Evolutionary conservation across 2,888 invertebrate species (phyloP).

Genomic region (Lutraria lutraria): DNA sequence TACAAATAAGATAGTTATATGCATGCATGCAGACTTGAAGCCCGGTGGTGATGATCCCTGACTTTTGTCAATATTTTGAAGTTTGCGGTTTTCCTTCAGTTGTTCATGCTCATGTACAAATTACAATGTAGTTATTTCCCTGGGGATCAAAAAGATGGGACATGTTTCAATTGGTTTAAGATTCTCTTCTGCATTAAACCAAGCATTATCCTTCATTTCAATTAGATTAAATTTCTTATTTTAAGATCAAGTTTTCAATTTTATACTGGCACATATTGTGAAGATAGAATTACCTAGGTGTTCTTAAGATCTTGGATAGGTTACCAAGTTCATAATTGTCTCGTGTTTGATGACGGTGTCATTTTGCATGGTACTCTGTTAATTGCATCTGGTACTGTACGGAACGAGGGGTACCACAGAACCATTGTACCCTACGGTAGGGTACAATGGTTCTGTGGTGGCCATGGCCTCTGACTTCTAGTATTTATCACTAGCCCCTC

Average conservation of each 20-base stretch:
- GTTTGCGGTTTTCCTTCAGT: not conserved
- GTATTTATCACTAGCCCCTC: too few relatives aligned
- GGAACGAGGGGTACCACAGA: not conserved
- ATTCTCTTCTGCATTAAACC: constrained; percentile 8
- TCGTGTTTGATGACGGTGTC: not conserved
- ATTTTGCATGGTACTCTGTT: not conserved
- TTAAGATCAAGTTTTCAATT: constrained; percentile 27
- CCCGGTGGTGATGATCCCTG: too few relatives aligned
- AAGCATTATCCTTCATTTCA: constrained; percentile 11
- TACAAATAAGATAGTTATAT: not conserved
- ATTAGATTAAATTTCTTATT: constrained; percentile 26
- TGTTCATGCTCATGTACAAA: not conserved
- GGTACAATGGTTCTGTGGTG: too few relatives aligned
- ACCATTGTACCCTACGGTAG: too few relatives aligned
- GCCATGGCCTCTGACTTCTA: too few relatives aligned
- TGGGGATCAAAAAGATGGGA: not conserved
- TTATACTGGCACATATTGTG: not conserved
- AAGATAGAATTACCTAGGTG: not conserved
- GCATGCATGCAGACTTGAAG: not conserved
- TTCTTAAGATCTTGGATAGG: not conserved
- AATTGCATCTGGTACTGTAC: not conserved
- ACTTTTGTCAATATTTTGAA: constrained; percentile 1
- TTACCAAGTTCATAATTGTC: not conserved
- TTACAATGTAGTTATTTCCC: constrained; percentile 22
- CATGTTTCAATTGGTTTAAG: constrained; percentile 11